Conservation (phyloP, 2,113 vertebrate genomes). For the Noctilio leporinus region DNA sequence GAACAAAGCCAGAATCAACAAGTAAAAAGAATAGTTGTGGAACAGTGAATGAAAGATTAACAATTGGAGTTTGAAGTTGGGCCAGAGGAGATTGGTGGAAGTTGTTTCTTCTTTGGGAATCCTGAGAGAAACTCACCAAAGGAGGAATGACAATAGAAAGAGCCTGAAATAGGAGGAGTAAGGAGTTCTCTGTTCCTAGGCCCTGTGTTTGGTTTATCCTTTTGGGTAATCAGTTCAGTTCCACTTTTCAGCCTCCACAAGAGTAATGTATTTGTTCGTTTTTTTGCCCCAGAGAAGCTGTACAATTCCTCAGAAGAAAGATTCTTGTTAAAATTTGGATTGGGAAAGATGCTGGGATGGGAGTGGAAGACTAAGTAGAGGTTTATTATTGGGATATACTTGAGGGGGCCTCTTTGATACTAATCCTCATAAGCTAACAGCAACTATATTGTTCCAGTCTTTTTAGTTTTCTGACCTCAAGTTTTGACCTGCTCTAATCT, state of each 20-base stretch:
- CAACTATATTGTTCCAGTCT: background rate
- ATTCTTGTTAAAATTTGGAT: background rate
- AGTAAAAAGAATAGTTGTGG: background rate
- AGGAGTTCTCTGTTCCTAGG: background rate
- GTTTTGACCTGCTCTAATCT: background rate
- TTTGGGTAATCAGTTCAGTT: background rate
- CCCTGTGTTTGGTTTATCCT: background rate
- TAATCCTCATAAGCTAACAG: background rate
- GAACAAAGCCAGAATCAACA: background rate
- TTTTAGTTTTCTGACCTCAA: background rate
- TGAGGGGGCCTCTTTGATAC: background rate
- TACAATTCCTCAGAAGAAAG: slow-evolving; percentile 16
- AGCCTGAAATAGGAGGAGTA: background rate
- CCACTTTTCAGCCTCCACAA: background rate
- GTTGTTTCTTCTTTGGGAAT: background rate
- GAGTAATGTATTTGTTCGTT: background rate
- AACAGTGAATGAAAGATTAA: background rate
- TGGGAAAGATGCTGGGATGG: background rate
- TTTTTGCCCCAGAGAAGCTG: background rate
- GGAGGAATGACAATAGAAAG: background rate
- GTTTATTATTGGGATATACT: background rate
- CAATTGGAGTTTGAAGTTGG: background rate
- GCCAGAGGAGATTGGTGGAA: background rate
- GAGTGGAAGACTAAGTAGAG: background rate
- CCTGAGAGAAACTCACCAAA: background rate